Base-by-base conservation (phyloP, 2,113 vertebrate genomes). In the Gobiocypris rarus region DNA sequence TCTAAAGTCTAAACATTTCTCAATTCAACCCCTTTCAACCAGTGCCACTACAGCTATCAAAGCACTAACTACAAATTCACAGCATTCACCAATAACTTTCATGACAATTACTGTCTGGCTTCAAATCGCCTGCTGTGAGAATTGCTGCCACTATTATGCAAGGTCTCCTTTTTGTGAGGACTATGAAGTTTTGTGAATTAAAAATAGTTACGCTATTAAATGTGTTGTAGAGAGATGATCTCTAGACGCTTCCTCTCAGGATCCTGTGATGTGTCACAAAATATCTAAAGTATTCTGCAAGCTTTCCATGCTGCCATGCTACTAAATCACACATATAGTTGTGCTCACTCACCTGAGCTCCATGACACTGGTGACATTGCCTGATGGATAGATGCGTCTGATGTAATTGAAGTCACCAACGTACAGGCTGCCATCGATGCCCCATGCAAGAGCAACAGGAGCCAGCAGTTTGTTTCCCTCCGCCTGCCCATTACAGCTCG, bases 391-490 rank as follows among this genome's bases (percentile, higher is more conserved):
- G 83, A 99, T 97, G 41, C 98, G 94, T 9, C 98, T 95, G n/a
- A 99, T 96, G 65, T 97, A 99, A 95, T 99, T 99, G 94, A 99
- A 99, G 89, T 99, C 98, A 1, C 98, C 98, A 6, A 99, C 97
- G 0, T 97, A 99, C 0, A 99, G 94, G 17, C 98, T 99, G 85
- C 98, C 97, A 2, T 99, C 98, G 11, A 94, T 95, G 70, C 97
- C 98, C 89, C 98, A 99, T 0, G 98, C 97, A 83, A 99, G 89
- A 0, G 97, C 97, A 31, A 99, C 97, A 0, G 98, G 98, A 22
- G 98, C 98, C 90, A 99, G 52, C 7, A 99, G 93, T 90, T 99
- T 99, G 90, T 99, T 99, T n/a, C 98, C 98, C 26, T 97, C 97
- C 0, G 98, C 97, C 89, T 98, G 97, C 1, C 98, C 98, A 2